Evolutionary conservation across 2,113 vertebrate genomes (phyloP).

Genomic region (Perca schrenkii): DNA sequence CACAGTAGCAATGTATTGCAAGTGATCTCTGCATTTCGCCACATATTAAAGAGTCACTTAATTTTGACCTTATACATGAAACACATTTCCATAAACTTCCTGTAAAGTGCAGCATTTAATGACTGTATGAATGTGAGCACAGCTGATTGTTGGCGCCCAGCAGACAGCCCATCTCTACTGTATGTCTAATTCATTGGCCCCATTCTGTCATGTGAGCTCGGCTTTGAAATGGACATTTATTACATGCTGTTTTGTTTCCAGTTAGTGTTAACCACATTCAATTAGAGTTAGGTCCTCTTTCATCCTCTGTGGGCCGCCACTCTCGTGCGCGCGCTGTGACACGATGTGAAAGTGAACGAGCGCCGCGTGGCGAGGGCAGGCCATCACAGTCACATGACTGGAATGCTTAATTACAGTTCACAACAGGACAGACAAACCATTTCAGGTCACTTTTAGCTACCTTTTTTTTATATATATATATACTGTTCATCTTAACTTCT

Average conservation of each 20-base stretch:
- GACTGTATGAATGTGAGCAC: constrained; percentile 19
- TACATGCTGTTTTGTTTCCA: constrained; percentile 78
- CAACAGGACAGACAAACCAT: neutral
- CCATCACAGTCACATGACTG: constrained; percentile 24
- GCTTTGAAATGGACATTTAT: constrained; percentile 72
- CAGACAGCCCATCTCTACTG: constrained; percentile 32
- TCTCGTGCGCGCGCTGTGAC: constrained; percentile 37
- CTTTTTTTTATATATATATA: constrained; percentile 24
- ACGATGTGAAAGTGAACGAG: constrained; percentile 42
- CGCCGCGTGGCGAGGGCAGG: constrained; percentile 10
- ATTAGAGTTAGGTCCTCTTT: constrained; percentile 72
- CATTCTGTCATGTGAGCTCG: constrained; percentile 71
- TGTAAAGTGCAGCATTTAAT: constrained; percentile 33
- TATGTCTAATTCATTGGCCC: constrained; percentile 75
- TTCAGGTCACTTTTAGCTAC: neutral
- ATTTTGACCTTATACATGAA: neutral
- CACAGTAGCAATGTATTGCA: too few species aligned
- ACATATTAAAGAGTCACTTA: too few species aligned
- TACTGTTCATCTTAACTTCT: constrained; percentile 12
- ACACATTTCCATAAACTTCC: neutral
- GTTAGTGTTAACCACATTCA: constrained; percentile 77
- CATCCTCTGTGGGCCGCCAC: constrained; percentile 45
- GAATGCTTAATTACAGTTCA: constrained; percentile 45
- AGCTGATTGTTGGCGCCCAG: constrained; percentile 31
- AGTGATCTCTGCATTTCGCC: too few species aligned